Base-by-base conservation (phyloP, 2,888 invertebrate species). In the Petrophora chlorosata region DNA sequence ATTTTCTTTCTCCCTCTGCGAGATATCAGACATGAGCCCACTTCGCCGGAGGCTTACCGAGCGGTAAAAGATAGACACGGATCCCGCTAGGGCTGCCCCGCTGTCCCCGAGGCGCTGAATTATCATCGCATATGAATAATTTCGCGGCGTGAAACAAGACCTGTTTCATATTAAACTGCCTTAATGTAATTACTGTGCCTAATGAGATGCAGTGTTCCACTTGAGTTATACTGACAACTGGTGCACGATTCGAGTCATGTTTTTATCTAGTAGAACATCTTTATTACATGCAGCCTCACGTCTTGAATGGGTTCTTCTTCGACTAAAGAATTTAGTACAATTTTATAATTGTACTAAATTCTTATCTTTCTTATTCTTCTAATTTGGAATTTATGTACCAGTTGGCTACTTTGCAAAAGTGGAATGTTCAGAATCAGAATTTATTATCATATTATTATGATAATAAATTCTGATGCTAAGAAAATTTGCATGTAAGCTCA, bases 51-150 rank as follows among this genome's bases (percentile, higher is more conserved):
- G 87, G 88, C 89, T 89, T 88, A 87, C 49, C 43, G 43, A 39
- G 83, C 82, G 84, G 87, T 79, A 85, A 85, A 89, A 88, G 88
- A 90, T 88, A 87, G 87, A 88, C 88, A 87, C 66, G 80, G 70
- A 70, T 69, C 73, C 64, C 65, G 55, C 65, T 72, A 86, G 85
- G 87, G 87, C 64, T 85, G 85, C 35, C 76, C 79, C 69, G 87
- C 64, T 85, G 85, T 39, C 76, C 79, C 69, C 53, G 67, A 67
- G 72, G 70, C 76, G 61, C 57, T 67, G 63, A 78, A 77, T 79
- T 76, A 79, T 73, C 64, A 67, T 73, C 64, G 67, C 63, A 57
- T 70, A 65, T 75, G 76, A 77, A 78, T 82, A 79, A 78, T 80
- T 78, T 73, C 72, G 69, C 67, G 69, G 71, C 65, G 35, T 61